Conservation (phyloP, 2,113 vertebrate genomes). For the Brienomyrus longianalis region DNA sequence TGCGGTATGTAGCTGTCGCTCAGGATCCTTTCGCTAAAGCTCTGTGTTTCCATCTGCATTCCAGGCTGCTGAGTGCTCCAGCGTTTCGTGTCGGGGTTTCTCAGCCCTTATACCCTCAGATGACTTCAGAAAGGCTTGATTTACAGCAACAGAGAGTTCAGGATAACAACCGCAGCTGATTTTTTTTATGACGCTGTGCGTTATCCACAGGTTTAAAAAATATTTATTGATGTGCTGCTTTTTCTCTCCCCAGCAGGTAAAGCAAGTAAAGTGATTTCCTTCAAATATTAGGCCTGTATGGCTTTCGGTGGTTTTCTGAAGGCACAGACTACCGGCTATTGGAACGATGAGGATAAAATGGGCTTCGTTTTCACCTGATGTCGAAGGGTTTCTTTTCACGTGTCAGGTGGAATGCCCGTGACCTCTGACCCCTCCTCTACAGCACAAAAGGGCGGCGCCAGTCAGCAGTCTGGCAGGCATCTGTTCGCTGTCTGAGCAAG, state of each 20-base stretch:
- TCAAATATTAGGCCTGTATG: neutral
- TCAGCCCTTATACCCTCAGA: neutral
- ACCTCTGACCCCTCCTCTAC: conserved; percentile 30
- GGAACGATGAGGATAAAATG: neutral
- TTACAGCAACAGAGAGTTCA: neutral
- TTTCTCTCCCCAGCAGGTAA: too few species aligned
- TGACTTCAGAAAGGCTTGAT: neutral
- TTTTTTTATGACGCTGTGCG: neutral
- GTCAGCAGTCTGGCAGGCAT: conserved; percentile 28
- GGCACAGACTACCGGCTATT: neutral
- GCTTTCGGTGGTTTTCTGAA: neutral
- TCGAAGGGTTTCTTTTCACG: conserved; percentile 6
- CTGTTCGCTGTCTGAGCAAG: conserved; percentile 35
- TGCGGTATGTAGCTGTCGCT: neutral
- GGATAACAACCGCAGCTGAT: neutral
- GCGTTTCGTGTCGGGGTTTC: neutral
- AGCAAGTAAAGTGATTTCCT: neutral
- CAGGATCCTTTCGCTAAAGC: neutral
- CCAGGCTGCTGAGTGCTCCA: neutral
- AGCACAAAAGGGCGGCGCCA: conserved; percentile 35
- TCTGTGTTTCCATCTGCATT: neutral
- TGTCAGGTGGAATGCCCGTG: conserved; percentile 51
- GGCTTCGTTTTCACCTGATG: conserved; percentile 8
- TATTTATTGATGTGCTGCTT: neutral
- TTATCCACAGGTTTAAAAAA: neutral